Evolutionary conservation across 2,888 invertebrate species (phyloP).

Genomic region (Cetonia aurata): DNA sequence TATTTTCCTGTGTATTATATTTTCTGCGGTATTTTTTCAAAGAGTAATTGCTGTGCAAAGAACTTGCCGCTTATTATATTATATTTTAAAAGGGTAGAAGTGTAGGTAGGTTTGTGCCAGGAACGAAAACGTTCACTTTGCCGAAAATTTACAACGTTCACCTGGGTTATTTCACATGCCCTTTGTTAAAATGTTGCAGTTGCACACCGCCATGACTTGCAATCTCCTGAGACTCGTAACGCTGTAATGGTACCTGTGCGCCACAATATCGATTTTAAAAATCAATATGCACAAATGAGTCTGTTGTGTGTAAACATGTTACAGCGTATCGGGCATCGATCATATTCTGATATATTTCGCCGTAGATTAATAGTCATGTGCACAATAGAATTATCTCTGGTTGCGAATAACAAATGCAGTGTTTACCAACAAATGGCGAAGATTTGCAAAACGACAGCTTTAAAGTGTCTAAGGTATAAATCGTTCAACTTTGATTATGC

Average conservation of each 20-base stretch:
- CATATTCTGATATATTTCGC: conserved; percentile 42
- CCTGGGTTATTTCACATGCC: conserved; percentile 46
- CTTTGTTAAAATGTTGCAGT: conserved; percentile 47
- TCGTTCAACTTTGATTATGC: too few species aligned
- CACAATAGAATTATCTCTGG: conserved; percentile 19
- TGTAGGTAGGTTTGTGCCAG: conserved; percentile 41
- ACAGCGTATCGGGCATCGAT: conserved; percentile 46
- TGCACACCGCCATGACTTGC: conserved; percentile 48
- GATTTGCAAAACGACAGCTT: too few species aligned
- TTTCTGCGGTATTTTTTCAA: too few species aligned
- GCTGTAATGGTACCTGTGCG: conserved; percentile 46
- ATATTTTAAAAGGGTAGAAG: not conserved
- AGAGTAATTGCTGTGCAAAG: not conserved
- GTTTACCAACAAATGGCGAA: conserved; percentile 6
- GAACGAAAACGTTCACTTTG: conserved; percentile 38
- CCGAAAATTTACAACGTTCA: conserved; percentile 42
- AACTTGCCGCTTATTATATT: not conserved
- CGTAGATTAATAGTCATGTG: conserved; percentile 7
- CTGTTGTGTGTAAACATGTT: conserved; percentile 43
- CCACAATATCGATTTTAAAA: conserved; percentile 41
- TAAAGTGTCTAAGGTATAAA: too few species aligned
- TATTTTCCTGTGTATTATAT: too few species aligned
- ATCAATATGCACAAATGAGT: conserved; percentile 44
- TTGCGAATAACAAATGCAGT: not conserved
- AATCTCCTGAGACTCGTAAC: conserved; percentile 48